Evolutionary conservation across 2,113 vertebrate genomes (phyloP), one percentile per base, ranked within the genome.

Genomic region (Fukomys damarensis): DNA sequence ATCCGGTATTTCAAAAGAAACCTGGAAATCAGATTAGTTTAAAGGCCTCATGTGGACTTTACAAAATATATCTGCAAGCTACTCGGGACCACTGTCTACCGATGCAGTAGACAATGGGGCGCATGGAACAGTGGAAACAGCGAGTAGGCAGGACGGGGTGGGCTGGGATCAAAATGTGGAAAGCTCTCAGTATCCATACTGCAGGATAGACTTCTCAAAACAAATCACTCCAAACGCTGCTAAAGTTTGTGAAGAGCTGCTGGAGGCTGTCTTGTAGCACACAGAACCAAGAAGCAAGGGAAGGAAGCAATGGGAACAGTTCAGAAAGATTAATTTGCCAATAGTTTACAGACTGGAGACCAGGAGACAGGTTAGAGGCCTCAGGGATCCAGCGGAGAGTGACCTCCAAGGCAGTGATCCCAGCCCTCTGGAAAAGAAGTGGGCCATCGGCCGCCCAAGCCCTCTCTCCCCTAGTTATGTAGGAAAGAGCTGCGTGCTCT

Each of bases 191-290:
- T 43, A 66, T 49, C 19, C 3, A 11, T 3, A 3, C 70, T 41
- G n/a, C 66, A 85, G 77, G 84, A 32, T 58, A 80, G 41, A 8
- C n/a, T 95, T 93, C 61, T 88, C 79, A 93, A 79, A 94, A 96
- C 14, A 1, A 56, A 79, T 85, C 93, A 54, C 43, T 65, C 74
- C 63, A 93, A 93, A 94, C 70, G 66, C 65, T 46, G 74, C 58
- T 77, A 10, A 94, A 94, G 93, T 96, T 94, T 81, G 76, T n/a
- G 28, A 95, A 79, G 66, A 26, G 63, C 52, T n/a, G 49, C 49
- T 86, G 65, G 35, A 95, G 43, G 65, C 70, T 68, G n/a, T 80
- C 13, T 43, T 43, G 12, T 26, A 68, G 38, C 35, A 26, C 2
- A 16, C 26, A 79, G 41, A 17, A 26, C 38, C 96, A 79, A 24